Evolutionary conservation across 2,888 invertebrate genomes (phyloP), one percentile per base, ranked within the genome.

Genomic region (Augochlorella aurata): DNA sequence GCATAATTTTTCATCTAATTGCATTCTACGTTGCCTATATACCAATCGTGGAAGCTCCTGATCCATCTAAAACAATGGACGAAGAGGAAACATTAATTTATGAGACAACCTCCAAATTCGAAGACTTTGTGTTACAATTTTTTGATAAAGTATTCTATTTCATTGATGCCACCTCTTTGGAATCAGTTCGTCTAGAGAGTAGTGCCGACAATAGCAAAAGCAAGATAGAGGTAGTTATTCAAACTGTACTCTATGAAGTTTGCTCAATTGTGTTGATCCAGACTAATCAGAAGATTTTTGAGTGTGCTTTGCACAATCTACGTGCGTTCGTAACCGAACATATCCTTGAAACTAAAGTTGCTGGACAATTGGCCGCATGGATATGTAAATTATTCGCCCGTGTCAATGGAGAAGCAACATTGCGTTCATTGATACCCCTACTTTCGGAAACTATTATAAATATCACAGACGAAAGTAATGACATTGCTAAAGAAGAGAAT

Each of bases 121-220:
- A 98, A 94, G 98, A 98, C 92, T 98, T 98, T 91, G 96, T 98
- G 1, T 93, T 98, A 2, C 96, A 98, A 90, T 97, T 98, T 90
- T 94, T 98, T 87, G 98, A 98, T 90, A 95, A 96, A 90, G 94
- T 97, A 81, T 96, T 97, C 90, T 92, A 94, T 1, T 95, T 97
- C 82, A 96, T 97, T 58, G 97, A 97, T 87, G 96, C 96, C 2
- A 96, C 96, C 88, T 95, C 96, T 0, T 93, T 96, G 79, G 97
- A 97, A 89, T 95, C 95, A 78, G 96, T 96, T 0, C 94, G 97
- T 58, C 94, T 96, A 88, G 96, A 97, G 47, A 91, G 84, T 24
- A 54, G 61, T 1, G 77, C 90, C 52, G 89, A 89, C 2, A 93
- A 95, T 58, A 94, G 95, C 52, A 95, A 96, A 81, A 97, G 96